Evolutionary conservation across 2,113 vertebrate genomes (phyloP).

Genomic region (Rhegmatorhina hoffmannsi): DNA sequence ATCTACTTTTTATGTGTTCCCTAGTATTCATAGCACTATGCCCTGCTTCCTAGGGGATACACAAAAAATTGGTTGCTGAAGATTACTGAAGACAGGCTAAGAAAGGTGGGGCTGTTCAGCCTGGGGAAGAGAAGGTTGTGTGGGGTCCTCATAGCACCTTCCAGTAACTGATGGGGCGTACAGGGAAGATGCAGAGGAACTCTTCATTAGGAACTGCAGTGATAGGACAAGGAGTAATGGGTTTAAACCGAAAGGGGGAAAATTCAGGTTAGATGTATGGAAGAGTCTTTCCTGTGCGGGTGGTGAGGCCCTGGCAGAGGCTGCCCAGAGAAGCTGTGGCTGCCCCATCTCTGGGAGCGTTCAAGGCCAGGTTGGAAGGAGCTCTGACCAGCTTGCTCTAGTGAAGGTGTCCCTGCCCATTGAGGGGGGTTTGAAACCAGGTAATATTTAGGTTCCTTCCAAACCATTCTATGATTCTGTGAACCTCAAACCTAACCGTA

Average conservation of each 20-base stretch:
- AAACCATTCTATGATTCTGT: neutral
- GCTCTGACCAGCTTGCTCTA: too few species aligned
- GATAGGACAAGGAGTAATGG: neutral
- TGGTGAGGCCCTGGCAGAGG: neutral
- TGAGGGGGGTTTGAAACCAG: neutral
- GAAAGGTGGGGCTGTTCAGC: neutral
- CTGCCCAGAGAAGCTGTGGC: neutral
- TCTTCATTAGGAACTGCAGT: neutral
- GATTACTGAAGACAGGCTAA: neutral
- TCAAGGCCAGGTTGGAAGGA: neutral
- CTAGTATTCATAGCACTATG: neutral
- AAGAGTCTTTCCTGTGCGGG: neutral
- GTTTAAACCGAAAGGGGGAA: neutral
- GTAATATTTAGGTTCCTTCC: neutral
- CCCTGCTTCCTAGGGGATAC: neutral
- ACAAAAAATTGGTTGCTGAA: neutral
- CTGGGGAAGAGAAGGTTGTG: neutral
- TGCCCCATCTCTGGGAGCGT: neutral
- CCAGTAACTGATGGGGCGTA: neutral
- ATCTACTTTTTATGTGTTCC: neutral
- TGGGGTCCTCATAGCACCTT: neutral
- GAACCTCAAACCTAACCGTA: neutral
- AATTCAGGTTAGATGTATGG: neutral
- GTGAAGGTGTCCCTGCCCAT: neutral
- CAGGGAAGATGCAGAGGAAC: rapidly evolving